Base-by-base conservation (phyloP, 2,797 vertebrate species). In the Poeciliopsis turneri region DNA sequence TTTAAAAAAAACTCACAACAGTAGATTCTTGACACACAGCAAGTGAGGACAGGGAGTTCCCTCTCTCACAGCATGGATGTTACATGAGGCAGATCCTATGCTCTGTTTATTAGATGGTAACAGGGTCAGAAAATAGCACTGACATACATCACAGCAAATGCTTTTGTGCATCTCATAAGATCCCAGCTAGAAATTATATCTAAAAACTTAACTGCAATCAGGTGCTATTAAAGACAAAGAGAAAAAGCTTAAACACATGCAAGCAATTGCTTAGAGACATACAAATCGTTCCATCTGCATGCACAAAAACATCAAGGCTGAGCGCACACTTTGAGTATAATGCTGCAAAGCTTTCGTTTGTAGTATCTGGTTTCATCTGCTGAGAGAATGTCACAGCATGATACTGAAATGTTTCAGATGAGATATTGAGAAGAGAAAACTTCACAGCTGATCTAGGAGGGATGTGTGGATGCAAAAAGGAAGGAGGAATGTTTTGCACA, bases 401-500 rank as follows among this genome's bases (percentile, higher is more conserved):
- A 90, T 88, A 88, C 81, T 79, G 88, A 92, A 88, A 90, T 82
- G 86, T 94, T 90, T 94, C 95, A 96, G 83, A 90, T 95, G 96
- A 98, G 96, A 98, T 92, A 93, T 97, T 93, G 94, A 94, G 92
- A 93, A 96, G 95, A 94, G 74, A 94, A 94, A 85, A 93, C 92
- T 92, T 97, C 96, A 97, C 96, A 97, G 96, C 88, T 95, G 92
- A 96, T 95, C 96, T 96, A 95, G 95, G 93, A 96, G 94, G 95
- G 96, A 95, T 95, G 95, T 95, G 96, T 95, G 95, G 95, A 96
- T 93, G 94, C 92, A 96, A 95, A 82, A 72, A 39, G 79, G 43
- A 78, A 30, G 45, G 47, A 81, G 69, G 18, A 81, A 81, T 82
- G 95, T 96, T 96, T 97, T 96, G 96, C 96, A 96, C 85, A 84